These are phyloP conservation scores for Corythaeola cristata DNA, from an alignment of 2,113 vertebrate genomes.

Conservation along the genomic window DNA sequence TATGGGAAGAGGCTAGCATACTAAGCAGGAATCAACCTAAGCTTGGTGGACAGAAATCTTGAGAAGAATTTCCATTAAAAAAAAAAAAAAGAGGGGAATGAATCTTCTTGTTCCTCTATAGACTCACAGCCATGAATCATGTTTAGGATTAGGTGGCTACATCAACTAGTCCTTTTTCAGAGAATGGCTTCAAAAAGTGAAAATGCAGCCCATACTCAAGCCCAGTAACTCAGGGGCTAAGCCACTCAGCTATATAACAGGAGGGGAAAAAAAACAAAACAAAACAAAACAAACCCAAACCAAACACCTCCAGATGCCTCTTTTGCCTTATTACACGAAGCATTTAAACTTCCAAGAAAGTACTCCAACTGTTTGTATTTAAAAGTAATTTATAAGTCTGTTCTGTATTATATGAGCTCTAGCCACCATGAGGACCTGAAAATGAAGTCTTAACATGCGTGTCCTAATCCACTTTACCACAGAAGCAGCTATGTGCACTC, in stretches of 20 bases:
- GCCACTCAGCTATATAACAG: neutral
- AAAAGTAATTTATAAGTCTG: neutral
- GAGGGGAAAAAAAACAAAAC: neutral
- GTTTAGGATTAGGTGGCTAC: neutral
- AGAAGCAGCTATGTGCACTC: neutral
- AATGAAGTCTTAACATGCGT: fast-evolving
- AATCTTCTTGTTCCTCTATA: neutral
- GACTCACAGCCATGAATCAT: neutral
- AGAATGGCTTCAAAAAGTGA: neutral
- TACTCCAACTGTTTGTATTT: neutral
- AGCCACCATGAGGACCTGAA: neutral
- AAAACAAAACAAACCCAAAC: neutral
- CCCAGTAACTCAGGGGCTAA: neutral
- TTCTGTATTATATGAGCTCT: neutral
- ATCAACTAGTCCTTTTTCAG: neutral
- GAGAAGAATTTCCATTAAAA: neutral
- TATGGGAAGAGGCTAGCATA: neutral
- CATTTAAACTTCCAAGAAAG: neutral
- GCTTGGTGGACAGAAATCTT: neutral
- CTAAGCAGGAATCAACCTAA: neutral
- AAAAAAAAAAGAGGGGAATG: neutral
- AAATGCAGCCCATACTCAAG: neutral
- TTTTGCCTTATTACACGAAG: neutral
- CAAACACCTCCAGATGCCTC: neutral
- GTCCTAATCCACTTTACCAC: neutral